phyloP scores from a whole-genome alignment of 2,797 vertebrate genomes.

The Chanos chanos region DNA sequence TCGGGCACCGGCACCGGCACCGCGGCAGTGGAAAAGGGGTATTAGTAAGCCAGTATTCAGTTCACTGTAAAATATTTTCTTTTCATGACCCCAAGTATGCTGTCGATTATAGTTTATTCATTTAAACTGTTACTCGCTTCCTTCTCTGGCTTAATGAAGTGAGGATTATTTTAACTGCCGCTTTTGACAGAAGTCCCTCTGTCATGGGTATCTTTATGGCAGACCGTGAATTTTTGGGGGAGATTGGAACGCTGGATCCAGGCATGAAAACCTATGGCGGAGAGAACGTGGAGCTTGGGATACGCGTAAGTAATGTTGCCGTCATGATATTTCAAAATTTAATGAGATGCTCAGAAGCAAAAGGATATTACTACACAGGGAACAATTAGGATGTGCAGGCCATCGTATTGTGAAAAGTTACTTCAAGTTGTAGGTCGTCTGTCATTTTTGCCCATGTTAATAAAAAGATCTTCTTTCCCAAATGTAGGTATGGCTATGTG shows the following conservation, averaged over 20 bases:
- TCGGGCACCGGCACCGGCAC: too few species aligned
- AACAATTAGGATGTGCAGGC: too few species aligned
- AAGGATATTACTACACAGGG: too few species aligned
- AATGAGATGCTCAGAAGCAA: too few species aligned
- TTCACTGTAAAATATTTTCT: too few species aligned
- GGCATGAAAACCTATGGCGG: constrained; percentile 79
- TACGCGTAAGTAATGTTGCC: constrained; percentile 66
- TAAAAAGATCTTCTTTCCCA: not conserved
- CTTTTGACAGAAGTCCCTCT: constrained; percentile 67
- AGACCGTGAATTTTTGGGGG: constrained; percentile 70
- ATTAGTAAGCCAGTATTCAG: too few species aligned
- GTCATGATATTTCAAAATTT: too few species aligned
- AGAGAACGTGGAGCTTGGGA: constrained; percentile 78
- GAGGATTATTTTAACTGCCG: not conserved
- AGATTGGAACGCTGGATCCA: constrained; percentile 71
- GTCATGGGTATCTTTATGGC: constrained; percentile 77
- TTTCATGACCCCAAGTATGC: too few species aligned
- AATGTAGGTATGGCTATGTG: constrained; percentile 88
- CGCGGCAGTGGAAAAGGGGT: too few species aligned
- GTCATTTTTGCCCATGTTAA: too few species aligned
- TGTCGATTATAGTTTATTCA: not conserved
- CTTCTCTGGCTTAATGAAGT: not conserved
- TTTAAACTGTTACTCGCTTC: not conserved
- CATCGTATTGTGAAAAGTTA: too few species aligned
- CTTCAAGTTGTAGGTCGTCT: too few species aligned